A percentile compares a stretch with the other conserved stretches of the same genome.
Evolutionary conservation across 1,140 invertebrate genomes (phyloP).

Genomic region (Augochlora pura): DNA sequence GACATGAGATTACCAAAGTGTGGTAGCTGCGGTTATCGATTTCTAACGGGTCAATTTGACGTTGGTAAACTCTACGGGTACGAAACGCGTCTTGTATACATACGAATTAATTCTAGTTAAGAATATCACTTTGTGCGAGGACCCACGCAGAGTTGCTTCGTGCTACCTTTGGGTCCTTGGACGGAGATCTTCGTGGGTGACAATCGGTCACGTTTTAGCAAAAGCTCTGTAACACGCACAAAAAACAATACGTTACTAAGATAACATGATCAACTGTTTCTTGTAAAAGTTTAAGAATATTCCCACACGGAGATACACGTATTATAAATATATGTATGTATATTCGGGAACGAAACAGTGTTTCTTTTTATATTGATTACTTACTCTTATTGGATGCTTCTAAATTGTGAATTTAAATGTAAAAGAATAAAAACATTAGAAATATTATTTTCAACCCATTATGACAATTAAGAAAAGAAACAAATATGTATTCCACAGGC

Average conservation of each 20-base stretch:
- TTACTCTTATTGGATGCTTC: too few relatives aligned
- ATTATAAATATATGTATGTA: too few relatives aligned
- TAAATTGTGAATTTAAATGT: too few relatives aligned
- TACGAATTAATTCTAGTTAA: conserved; percentile 50
- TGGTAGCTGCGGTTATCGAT: conserved; percentile 31
- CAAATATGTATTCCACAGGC: too few relatives aligned
- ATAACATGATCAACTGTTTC: neutral
- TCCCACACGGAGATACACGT: too few relatives aligned
- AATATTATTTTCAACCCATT: too few relatives aligned
- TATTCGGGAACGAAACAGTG: too few relatives aligned
- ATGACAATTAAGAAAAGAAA: too few relatives aligned
- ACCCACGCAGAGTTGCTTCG: conserved; percentile 54
- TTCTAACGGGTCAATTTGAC: conserved; percentile 10
- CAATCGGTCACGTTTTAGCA: conserved; percentile 49
- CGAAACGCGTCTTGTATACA: conserved; percentile 10
- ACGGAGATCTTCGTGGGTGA: conserved; percentile 69
- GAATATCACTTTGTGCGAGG: conserved; percentile 63
- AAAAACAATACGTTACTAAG: neutral
- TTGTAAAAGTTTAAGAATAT: too few relatives aligned
- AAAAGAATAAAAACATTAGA: too few relatives aligned
- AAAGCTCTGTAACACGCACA: conserved; percentile 52
- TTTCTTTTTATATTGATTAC: too few relatives aligned
- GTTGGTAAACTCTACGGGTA: conserved; percentile 32
- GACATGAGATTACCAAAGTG: conserved; percentile 24
- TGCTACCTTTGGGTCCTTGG: conserved; percentile 66